Conservation (phyloP, 2,797 vertebrate species). For the Eptatretus atami region DNA sequence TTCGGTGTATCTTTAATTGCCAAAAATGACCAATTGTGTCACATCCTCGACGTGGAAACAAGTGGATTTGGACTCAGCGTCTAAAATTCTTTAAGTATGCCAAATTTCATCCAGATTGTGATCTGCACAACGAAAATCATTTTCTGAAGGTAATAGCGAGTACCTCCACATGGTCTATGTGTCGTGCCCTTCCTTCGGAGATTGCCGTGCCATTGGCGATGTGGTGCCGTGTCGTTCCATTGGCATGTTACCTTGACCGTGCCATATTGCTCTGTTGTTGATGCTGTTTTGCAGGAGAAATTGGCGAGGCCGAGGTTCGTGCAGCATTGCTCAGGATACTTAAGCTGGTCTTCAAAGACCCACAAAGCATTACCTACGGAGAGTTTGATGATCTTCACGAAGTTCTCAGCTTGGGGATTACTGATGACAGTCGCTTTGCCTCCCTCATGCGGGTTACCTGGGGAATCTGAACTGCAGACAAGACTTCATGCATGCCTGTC, state of each 20-base stretch:
- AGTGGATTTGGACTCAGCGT: too few relatives aligned
- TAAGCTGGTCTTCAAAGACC: constrained; percentile 15
- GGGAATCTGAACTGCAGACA: constrained; percentile 17
- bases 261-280: constrained; percentile 7
- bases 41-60: too few relatives aligned
- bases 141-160: too few relatives aligned
- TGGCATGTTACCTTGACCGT: not conserved
- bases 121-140: too few relatives aligned
- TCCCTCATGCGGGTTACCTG: constrained; percentile 19
- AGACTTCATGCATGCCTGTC: not conserved
- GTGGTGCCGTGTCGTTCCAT: too few relatives aligned
- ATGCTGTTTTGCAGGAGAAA: constrained; percentile 14
- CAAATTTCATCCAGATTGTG: too few relatives aligned
- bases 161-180: too few relatives aligned
- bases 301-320: constrained; percentile 20
- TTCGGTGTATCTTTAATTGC: too few relatives aligned
- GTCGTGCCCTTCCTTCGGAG: too few relatives aligned
- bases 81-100: too few relatives aligned
- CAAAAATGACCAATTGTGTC: too few relatives aligned
- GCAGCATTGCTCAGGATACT: constrained; percentile 20
- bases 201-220: too few relatives aligned
- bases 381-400: constrained; percentile 34
- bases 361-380: constrained; percentile 19
- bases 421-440: constrained; percentile 19
- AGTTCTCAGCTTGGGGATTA: constrained; percentile 20